These are phyloP conservation scores for Gastrophryne carolinensis DNA, from an alignment of 2,797 vertebrate genomes.

Conservation along the genomic window DNA sequence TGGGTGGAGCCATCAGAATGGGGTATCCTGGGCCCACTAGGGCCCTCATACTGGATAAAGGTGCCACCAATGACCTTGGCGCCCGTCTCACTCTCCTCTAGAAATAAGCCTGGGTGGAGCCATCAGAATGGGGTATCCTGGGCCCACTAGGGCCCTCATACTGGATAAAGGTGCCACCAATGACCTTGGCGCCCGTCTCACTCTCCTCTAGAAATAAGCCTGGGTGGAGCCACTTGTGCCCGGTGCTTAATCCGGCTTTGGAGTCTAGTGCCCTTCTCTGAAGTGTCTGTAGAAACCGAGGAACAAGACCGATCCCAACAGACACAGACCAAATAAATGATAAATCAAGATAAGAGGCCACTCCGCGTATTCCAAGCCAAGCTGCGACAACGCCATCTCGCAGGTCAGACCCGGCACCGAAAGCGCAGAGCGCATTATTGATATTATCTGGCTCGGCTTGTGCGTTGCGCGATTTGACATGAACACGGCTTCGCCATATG, in stretches of 20 bases:
- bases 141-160: too few relatives aligned
- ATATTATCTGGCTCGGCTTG: neutral
- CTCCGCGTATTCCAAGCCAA: neutral
- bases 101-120: too few relatives aligned
- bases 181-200: neutral
- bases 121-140: too few relatives aligned
- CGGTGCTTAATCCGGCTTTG: too few relatives aligned
- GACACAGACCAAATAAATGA: neutral
- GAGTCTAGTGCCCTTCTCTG: neutral
- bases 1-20: too few relatives aligned
- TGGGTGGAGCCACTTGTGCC: too few relatives aligned
- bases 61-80: too few relatives aligned
- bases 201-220: too few relatives aligned
- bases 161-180: too few relatives aligned
- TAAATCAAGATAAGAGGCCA: neutral
- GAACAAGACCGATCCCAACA: neutral
- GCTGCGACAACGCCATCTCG: neutral
- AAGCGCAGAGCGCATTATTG: constrained; percentile 15
- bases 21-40: too few relatives aligned
- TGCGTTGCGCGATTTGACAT: neutral
- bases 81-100: too few relatives aligned
- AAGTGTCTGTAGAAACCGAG: neutral
- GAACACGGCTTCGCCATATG: constrained; percentile 31
- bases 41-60: too few relatives aligned
- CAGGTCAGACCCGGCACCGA: constrained; percentile 4